Evolutionary conservation across 2,797 vertebrate species (phyloP).

Genomic region (Sebastolobus alascanus): DNA sequence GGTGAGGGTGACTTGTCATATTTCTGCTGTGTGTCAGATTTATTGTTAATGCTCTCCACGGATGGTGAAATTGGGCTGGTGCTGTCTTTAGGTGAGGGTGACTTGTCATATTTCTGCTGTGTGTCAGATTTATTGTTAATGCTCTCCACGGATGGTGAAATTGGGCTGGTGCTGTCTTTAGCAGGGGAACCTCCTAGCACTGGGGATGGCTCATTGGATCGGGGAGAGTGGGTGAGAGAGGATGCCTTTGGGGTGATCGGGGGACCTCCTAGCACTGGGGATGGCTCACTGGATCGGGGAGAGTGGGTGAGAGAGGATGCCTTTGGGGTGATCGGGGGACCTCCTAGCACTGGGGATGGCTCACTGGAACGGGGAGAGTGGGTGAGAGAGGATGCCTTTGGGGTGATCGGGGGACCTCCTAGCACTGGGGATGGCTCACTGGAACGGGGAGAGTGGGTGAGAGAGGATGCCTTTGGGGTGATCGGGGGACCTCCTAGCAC

Average conservation of each 20-base stretch:
- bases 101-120: conserved; percentile 65
- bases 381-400: conserved; percentile 76
- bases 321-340: conserved; percentile 7
- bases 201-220: too few relatives aligned
- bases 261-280: too few relatives aligned
- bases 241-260: too few relatives aligned
- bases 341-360: conserved; percentile 67
- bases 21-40: conserved; percentile 59
- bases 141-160: conserved; percentile 52
- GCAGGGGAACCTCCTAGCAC: background rate
- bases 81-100: conserved; percentile 70
- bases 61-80: conserved; percentile 59
- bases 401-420: conserved; percentile 38
- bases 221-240: too few relatives aligned
- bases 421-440: too few relatives aligned
- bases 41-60: conserved; percentile 43
- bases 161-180: conserved; percentile 65
- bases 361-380: conserved; percentile 80
- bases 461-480: too few relatives aligned
- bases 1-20: conserved; percentile 70
- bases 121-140: conserved; percentile 51
- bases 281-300: too few relatives aligned
- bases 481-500: too few relatives aligned
- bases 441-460: too few relatives aligned
- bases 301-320: too few relatives aligned